Conservation (phyloP, 2,888 invertebrate species). For the Brachylomia viminalis region DNA sequence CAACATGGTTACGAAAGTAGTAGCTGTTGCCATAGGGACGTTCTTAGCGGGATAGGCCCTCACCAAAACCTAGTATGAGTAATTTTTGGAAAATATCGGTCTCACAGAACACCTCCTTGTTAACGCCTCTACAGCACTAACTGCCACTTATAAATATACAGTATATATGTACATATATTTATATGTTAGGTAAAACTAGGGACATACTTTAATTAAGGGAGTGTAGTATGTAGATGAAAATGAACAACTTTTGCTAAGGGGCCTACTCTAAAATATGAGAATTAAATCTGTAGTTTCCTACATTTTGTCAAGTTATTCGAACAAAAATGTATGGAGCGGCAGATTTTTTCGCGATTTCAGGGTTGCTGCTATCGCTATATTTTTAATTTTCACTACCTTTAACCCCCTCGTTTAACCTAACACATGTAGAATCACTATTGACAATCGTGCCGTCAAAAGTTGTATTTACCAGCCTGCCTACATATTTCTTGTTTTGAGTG, state of each 20-base stretch:
- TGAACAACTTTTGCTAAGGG: too few species aligned
- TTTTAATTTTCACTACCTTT: too few species aligned
- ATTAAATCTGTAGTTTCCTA: too few species aligned
- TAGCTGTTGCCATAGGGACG: neutral
- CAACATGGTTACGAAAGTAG: neutral
- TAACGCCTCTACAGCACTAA: too few species aligned
- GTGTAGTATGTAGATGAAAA: too few species aligned
- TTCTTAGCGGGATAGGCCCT: neutral
- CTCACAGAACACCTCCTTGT: neutral
- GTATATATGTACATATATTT: too few species aligned
- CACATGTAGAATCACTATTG: neutral
- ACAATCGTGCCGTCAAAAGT: neutral
- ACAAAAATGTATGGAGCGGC: neutral
- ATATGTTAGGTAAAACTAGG: too few species aligned
- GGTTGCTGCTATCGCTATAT: neutral
- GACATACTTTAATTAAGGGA: too few species aligned
- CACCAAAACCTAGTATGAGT: neutral
- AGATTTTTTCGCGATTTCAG: neutral
- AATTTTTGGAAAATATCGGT: neutral
- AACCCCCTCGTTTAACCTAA: too few species aligned
- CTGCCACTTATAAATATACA: too few species aligned
- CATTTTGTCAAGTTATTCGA: too few species aligned
- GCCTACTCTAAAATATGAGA: too few species aligned
- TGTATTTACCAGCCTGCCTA: neutral
- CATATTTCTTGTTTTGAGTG: neutral